Base-by-base conservation (phyloP, 2,797 vertebrate genomes). In the Amniataba percoides region DNA sequence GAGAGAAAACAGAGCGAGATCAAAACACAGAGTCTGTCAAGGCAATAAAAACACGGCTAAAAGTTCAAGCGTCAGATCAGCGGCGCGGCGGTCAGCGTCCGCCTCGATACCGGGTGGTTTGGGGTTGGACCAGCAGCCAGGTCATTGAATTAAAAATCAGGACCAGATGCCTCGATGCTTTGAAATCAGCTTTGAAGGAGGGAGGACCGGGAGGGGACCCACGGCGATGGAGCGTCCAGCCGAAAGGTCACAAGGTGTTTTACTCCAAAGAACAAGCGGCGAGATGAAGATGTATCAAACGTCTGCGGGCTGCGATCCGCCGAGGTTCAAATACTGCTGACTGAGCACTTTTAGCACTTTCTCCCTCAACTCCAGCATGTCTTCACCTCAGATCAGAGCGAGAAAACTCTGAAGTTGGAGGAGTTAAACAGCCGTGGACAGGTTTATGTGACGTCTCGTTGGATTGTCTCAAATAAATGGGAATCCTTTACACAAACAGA, bases 81-180 rank as follows among this genome's bases (percentile, higher is more conserved):
- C 23, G 3, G 59, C 9, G 11, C 5, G 0, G 78, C 18, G 57
- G 73, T 83, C 77, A 63, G 69, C 21, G 27, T 71, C 55, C 62
- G 9, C 63, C 75, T 60, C 40, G 83, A 82, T 73, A 49, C 40
- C 60, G 34, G 34, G 49, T 58, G 71, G 31, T 39, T 82, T 11
- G 27, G 77, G 80, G 77, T 80, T 81, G 64, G 36, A 81, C 74
- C 61, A 3, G 8, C 48, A 18, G 66, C 69, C 76, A 83, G 62
- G 60, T 60, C 34, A 34, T 45, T 74, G 68, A 71, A 64, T 83
- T 43, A 70, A 48, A 85, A 88, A 89, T 74, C 65, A 63, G 43
- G 78, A 88, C 72, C 85, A 87, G 36, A 74, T 90, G 89, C 51
- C 15, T 63, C 23, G 39, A 14, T 11, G 71, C 64, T 81, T 75